phyloP scores from a whole-genome alignment of 2,888 invertebrate genomes.

The Brachylomia viminalis region DNA sequence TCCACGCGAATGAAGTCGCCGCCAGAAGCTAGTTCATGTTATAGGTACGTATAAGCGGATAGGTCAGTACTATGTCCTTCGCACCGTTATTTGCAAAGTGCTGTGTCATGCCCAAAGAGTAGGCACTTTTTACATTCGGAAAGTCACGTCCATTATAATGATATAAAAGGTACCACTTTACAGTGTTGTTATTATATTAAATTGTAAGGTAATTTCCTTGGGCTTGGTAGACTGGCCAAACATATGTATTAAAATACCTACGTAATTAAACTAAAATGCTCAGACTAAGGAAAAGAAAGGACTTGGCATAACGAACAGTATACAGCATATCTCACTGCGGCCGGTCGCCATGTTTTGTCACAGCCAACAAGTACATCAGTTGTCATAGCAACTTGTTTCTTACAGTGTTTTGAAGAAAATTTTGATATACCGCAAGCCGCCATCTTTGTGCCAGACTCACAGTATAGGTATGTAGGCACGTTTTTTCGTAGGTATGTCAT shows the following conservation, averaged over 20 bases:
- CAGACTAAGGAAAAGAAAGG: no score
- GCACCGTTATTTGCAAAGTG: background rate
- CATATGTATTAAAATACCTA: background rate
- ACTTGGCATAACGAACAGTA: no score
- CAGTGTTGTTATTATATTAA: background rate
- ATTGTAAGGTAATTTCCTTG: conserved; percentile 6
- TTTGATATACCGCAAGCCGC: no score
- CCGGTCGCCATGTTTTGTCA: no score
- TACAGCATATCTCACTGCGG: no score
- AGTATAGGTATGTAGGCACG: no score
- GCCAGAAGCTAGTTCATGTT: background rate
- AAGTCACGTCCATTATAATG: background rate
- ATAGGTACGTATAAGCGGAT: background rate
- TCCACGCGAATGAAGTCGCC: background rate
- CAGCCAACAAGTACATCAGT: no score
- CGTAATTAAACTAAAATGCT: no score
- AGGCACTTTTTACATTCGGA: background rate
- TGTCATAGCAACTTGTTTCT: no score
- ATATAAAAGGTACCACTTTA: background rate
- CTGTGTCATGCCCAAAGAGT: conserved; percentile 7
- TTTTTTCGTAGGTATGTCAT: no score
- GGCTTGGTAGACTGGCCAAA: background rate
- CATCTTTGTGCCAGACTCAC: no score
- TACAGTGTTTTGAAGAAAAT: no score
- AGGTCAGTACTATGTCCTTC: background rate